These are phyloP conservation scores for Garra rufa DNA, from an alignment of 2,113 vertebrate species.

Conservation along the genomic window DNA sequence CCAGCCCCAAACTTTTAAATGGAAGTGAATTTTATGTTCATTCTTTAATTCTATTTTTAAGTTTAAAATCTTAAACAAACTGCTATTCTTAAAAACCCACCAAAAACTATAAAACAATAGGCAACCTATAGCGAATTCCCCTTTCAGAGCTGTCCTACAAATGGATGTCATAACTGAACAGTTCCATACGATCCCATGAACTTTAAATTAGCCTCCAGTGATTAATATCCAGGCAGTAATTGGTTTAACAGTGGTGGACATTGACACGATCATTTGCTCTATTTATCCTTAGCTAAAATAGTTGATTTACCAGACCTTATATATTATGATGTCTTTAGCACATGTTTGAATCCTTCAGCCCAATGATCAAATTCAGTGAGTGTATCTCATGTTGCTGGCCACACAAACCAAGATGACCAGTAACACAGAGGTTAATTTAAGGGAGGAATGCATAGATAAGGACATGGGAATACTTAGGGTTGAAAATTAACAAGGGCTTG, in stretches of 20 bases:
- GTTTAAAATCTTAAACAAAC: not conserved
- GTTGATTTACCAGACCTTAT: conserved; percentile 23
- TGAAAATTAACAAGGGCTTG: too few species aligned
- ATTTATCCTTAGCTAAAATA: conserved; percentile 31
- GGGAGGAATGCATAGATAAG: not conserved
- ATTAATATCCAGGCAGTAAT: conserved; percentile 38
- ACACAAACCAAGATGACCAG: conserved; percentile 25
- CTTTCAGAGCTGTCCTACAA: not conserved
- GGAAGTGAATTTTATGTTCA: too few species aligned
- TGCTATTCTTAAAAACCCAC: not conserved
- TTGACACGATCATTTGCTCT: not conserved
- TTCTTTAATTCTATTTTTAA: too few species aligned
- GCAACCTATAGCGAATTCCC: not conserved
- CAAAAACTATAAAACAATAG: not conserved
- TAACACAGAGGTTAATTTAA: conserved; percentile 7
- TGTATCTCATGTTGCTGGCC: conserved; percentile 13
- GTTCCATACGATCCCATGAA: conserved; percentile 36
- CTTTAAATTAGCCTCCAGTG: conserved; percentile 28
- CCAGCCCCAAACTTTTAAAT: not conserved
- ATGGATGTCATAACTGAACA: not conserved
- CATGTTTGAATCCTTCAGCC: not conserved
- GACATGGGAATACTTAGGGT: not conserved
- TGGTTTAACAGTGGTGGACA: conserved; percentile 36
- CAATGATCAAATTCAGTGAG: not conserved
- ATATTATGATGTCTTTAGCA: conserved; percentile 18